Percentiles rank a stretch among this genome's conserved stretches.
Evolutionary conservation across 1,140 invertebrate species (phyloP).

Genomic region (Mycetomoellerius zeteki): DNA sequence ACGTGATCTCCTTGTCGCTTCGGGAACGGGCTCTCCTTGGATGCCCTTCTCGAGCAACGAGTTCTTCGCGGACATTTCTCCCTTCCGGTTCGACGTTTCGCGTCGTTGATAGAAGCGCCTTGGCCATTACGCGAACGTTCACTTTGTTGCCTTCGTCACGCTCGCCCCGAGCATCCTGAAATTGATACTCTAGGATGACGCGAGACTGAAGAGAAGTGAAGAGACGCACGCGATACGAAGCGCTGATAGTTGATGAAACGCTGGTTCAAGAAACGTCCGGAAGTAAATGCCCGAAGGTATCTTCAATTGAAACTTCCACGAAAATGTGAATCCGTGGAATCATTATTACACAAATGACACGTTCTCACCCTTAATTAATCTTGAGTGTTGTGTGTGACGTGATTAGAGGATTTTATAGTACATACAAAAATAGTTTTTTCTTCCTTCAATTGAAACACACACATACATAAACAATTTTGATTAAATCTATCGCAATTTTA

Average conservation of each 20-base stretch:
- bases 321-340: neutral
- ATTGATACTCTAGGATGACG: constrained; percentile 61
- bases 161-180: constrained; percentile 47
- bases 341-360: neutral
- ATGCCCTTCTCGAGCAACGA: neutral
- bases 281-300: constrained; percentile 6
- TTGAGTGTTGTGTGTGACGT: no score
- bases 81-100: constrained; percentile 23
- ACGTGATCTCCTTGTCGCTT: constrained; percentile 7
- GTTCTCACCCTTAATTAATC: neutral
- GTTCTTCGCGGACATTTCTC: constrained; percentile 1
- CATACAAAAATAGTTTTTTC: neutral
- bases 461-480: neutral
- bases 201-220: constrained; percentile 14
- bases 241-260: constrained; percentile 8
- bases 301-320: neutral
- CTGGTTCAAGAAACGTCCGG: neutral
- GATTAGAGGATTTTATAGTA: neutral
- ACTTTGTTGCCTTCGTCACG: constrained; percentile 62
- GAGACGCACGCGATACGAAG: constrained; percentile 47
- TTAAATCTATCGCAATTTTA: neutral
- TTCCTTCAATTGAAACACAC: neutral
- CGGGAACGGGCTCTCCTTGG: neutral
- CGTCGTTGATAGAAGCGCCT: constrained; percentile 22
- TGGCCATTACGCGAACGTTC: constrained; percentile 21